Conservation (phyloP, 2,888 invertebrate species). For the Drosophila paracracens region DNA sequence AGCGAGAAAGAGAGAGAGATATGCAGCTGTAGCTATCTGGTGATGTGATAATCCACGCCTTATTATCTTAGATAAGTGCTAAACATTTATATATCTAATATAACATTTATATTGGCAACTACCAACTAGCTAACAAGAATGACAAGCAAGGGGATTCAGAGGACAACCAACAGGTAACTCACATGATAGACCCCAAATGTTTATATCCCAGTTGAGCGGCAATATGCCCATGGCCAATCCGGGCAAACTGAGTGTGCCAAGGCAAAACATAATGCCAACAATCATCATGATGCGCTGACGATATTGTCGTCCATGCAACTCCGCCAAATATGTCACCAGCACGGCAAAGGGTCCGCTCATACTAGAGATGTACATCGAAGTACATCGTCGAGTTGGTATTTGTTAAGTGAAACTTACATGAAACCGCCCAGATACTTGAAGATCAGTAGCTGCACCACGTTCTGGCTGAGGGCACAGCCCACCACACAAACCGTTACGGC, state of each 20-base stretch:
- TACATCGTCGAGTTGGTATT: conserved; percentile 23
- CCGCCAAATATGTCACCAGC: conserved; percentile 89
- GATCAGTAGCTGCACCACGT: conserved; percentile 88
- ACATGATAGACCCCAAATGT: conserved; percentile 83
- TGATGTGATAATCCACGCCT: not conserved
- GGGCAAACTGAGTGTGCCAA: conserved; percentile 88
- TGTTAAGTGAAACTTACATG: conserved; percentile 87
- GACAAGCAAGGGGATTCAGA: conserved; percentile 13
- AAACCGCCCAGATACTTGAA: conserved; percentile 90
- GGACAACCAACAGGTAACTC: conserved; percentile 32
- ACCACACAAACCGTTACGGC: conserved; percentile 88
- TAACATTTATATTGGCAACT: not conserved
- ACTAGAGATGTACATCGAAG: conserved; percentile 81
- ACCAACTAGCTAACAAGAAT: not conserved
- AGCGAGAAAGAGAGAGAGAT: not conserved
- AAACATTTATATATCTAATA: not conserved
- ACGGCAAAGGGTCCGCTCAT: conserved; percentile 91
- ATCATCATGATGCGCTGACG: conserved; percentile 88
- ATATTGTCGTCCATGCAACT: conserved; percentile 89
- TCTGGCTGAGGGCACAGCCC: conserved; percentile 88
- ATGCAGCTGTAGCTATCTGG: not conserved
- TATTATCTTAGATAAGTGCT: not conserved
- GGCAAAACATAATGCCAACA: conserved; percentile 88
- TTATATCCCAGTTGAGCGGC: conserved; percentile 87
- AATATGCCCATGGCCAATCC: conserved; percentile 90